Conservation (phyloP, 2,113 vertebrate species). For the Piprites chloris region DNA sequence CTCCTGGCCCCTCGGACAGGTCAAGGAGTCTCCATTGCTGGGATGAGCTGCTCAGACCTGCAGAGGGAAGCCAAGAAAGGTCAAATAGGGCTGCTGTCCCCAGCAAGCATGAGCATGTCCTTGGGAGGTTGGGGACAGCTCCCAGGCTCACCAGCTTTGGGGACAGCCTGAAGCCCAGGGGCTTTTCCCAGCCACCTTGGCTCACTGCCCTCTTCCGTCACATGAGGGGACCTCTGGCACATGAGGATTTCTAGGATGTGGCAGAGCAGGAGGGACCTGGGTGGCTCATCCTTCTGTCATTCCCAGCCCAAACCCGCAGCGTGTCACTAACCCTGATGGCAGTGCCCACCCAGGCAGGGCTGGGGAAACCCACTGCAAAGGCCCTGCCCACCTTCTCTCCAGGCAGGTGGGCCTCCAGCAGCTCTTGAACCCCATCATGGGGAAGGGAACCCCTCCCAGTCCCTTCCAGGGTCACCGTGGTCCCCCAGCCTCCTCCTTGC, state of each 20-base stretch:
- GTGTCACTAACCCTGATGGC: neutral
- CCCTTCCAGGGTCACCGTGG: neutral
- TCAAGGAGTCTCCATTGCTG: neutral
- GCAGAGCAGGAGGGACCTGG: neutral
- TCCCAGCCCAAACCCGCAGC: rapidly evolving
- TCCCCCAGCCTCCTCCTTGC: neutral
- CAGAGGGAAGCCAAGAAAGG: neutral
- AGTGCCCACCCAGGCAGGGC: neutral
- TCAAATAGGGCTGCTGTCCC: neutral
- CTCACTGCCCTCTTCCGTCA: neutral
- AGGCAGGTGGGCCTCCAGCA: neutral
- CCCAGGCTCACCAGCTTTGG: neutral
- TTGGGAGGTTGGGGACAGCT: neutral
- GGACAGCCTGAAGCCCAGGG: neutral
- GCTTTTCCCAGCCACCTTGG: neutral
- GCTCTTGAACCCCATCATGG: rapidly evolving
- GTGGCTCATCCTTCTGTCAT: neutral
- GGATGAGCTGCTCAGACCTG: neutral
- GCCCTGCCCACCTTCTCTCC: neutral
- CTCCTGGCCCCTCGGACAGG: neutral
- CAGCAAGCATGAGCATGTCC: rapidly evolving
- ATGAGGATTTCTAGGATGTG: neutral
- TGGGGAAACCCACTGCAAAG: neutral
- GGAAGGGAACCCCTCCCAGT: neutral
- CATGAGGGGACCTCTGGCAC: rapidly evolving